These are phyloP conservation scores for Cossypha niveicapilla DNA, from an alignment of 2,797 vertebrate genomes.

Conservation along the genomic window DNA sequence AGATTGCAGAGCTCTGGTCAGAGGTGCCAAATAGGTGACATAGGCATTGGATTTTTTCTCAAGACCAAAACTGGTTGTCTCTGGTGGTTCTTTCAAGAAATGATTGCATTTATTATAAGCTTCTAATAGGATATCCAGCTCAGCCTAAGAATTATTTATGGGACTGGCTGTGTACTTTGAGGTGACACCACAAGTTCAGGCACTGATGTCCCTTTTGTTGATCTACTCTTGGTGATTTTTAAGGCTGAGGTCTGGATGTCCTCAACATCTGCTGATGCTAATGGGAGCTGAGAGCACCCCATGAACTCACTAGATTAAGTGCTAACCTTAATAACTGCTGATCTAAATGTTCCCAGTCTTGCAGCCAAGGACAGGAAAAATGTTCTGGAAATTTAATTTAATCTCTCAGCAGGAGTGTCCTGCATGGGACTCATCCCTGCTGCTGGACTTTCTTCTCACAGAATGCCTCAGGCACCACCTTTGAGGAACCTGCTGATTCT, in stretches of 20 bases:
- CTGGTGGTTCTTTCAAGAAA: neutral
- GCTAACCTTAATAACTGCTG: neutral
- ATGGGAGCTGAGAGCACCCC: neutral
- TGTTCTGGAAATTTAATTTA: neutral
- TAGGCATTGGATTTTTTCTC: neutral
- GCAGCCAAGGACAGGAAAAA: neutral
- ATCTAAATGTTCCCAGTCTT: neutral
- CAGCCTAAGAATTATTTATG: neutral
- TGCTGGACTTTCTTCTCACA: neutral
- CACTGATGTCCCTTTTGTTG: neutral
- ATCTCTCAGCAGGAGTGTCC: neutral
- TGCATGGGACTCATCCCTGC: fast-evolving
- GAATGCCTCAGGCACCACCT: neutral
- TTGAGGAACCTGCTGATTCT: neutral
- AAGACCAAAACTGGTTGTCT: neutral
- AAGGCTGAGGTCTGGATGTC: neutral
- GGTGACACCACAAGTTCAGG: neutral
- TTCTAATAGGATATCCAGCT: neutral
- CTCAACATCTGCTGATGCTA: neutral
- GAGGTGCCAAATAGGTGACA: fast-evolving
- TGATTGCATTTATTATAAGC: neutral
- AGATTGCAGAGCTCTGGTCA: neutral
- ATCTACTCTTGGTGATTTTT: fast-evolving
- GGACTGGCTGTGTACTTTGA: neutral
- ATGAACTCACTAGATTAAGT: neutral